A percentile compares a stretch with the other conserved stretches of the same genome.
Evolutionary conservation across 2,797 vertebrate species (phyloP).

Genomic region (Rhyacichthys aspro): DNA sequence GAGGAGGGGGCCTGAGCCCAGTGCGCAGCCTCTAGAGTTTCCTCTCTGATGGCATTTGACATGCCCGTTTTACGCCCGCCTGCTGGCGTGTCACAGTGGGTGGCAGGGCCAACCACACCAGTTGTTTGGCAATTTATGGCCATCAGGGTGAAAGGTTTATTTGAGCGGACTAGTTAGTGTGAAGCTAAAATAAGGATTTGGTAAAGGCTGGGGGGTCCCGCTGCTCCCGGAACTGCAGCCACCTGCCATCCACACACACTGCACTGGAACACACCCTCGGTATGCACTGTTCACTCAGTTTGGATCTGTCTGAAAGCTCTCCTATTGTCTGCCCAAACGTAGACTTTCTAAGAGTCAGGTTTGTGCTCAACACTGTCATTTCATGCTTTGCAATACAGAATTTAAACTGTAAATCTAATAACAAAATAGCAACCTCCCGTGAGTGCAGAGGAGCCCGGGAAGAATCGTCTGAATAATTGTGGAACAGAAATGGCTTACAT

Average conservation of each 20-base stretch:
- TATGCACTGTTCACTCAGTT: slow-evolving; percentile 34
- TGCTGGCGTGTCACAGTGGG: slow-evolving; percentile 76
- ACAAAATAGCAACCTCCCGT: background rate
- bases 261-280: slow-evolving; percentile 27
- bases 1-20: slow-evolving; percentile 31
- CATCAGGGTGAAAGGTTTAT: slow-evolving; percentile 77
- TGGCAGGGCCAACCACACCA: slow-evolving; percentile 76
- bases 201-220: slow-evolving; percentile 59
- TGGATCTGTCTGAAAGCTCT: slow-evolving; percentile 2
- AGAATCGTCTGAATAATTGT: background rate
- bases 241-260: slow-evolving; percentile 58
- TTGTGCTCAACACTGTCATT: slow-evolving; percentile 19
- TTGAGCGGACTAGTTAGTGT: slow-evolving; percentile 76
- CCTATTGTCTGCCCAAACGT: background rate
- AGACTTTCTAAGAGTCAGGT: slow-evolving; percentile 4
- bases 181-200: slow-evolving; percentile 77
- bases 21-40: slow-evolving; percentile 73
- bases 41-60: slow-evolving; percentile 76
- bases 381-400: slow-evolving; percentile 4
- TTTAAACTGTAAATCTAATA: slow-evolving; percentile 9
- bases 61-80: slow-evolving; percentile 74
- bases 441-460: background rate
- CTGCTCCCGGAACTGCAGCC: slow-evolving; percentile 28
- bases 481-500: background rate
- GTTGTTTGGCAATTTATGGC: slow-evolving; percentile 81